phyloP scores from a whole-genome alignment of 2,113 vertebrate species.

The Macroglossus sobrinus region DNA sequence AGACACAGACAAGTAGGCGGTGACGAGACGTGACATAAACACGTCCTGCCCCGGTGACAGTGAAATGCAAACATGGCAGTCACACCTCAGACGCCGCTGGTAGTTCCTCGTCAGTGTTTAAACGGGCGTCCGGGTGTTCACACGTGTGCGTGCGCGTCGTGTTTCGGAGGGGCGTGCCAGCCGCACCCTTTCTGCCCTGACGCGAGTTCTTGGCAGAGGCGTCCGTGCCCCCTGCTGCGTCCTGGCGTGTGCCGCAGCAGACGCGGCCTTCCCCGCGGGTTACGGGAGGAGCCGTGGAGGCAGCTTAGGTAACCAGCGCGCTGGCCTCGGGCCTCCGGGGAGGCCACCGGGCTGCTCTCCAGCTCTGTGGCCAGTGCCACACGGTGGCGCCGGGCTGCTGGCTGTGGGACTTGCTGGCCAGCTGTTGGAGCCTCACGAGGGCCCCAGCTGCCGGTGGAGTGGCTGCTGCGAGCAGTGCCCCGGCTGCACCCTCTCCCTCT shows the following conservation, averaged over 20 bases:
- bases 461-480: too few relatives aligned
- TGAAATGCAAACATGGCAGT: accelerated
- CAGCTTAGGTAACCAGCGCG: accelerated
- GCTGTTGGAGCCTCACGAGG: too few relatives aligned
- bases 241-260: accelerated
- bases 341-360: background rate
- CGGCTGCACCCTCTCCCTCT: too few relatives aligned
- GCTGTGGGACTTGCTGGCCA: too few relatives aligned
- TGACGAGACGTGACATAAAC: background rate
- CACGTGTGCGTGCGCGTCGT: accelerated
- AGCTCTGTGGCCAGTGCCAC: accelerated
- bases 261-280: background rate
- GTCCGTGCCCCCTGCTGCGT: background rate
- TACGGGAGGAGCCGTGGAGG: background rate
- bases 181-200: background rate
- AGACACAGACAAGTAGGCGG: background rate
- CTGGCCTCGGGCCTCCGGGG: accelerated
- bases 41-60: accelerated
- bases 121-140: accelerated
- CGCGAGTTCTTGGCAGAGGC: background rate
- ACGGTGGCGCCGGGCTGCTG: too few relatives aligned
- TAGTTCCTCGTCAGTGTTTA: accelerated
- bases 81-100: accelerated
- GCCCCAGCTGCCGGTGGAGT: background rate
- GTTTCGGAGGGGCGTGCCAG: background rate